A percentile compares a stretch with the other conserved stretches of the same genome.
Evolutionary conservation across 2,113 vertebrate genomes (phyloP).

Genomic region (Phalacrocorax aristotelis): DNA sequence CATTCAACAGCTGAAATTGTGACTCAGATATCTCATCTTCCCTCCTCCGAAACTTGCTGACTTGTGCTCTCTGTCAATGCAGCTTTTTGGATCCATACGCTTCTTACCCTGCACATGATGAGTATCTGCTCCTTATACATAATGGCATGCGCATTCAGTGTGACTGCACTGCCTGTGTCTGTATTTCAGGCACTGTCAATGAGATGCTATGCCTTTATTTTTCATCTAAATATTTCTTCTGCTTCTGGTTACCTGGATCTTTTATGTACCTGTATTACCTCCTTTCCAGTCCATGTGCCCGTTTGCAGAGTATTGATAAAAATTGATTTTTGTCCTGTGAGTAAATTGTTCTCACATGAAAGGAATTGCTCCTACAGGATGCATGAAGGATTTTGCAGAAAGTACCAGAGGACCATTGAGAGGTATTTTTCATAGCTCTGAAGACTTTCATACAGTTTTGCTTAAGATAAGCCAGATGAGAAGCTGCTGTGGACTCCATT

Average conservation of each 20-base stretch:
- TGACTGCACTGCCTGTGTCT: background rate
- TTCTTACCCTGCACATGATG: background rate
- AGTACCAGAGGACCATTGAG: background rate
- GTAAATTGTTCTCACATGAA: background rate
- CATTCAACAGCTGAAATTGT: background rate
- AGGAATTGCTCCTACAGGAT: background rate
- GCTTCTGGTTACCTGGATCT: background rate
- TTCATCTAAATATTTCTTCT: background rate
- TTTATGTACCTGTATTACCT: background rate
- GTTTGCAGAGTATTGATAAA: background rate
- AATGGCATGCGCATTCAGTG: background rate
- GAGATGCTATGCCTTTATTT: background rate
- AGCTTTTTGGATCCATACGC: background rate
- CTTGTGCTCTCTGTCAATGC: background rate
- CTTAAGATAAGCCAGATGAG: background rate
- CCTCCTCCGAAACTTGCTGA: background rate
- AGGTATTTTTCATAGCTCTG: background rate
- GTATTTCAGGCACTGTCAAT: background rate
- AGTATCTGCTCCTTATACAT: background rate
- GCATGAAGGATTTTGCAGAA: background rate
- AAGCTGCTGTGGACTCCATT: background rate
- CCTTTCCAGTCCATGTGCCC: background rate
- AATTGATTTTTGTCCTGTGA: slow-evolving; percentile 21
- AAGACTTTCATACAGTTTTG: background rate
- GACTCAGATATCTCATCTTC: background rate